A percentile compares a stretch with the other conserved stretches of the same genome.
phyloP scores from a whole-genome alignment of 1,140 invertebrate species.

The Drosophila repleta region DNA sequence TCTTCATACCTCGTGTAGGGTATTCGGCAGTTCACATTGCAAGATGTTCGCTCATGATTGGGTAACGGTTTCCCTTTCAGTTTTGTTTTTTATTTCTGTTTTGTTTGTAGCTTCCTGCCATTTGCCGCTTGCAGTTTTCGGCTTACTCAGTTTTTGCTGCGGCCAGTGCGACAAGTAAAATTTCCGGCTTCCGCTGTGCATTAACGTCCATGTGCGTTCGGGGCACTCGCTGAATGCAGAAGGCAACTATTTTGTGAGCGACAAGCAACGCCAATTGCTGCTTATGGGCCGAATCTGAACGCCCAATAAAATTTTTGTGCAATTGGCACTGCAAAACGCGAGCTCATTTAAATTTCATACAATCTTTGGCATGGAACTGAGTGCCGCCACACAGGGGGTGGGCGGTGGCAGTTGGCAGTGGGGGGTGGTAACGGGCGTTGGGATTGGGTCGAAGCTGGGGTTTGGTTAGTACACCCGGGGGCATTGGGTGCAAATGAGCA shows the following conservation, averaged over 20 bases:
- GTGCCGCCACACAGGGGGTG: not conserved
- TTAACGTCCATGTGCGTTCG: conserved; percentile 37
- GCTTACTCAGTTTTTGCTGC: conserved; percentile 39
- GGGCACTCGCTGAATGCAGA: not conserved
- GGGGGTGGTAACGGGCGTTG: not conserved
- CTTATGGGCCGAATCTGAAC: conserved; percentile 25
- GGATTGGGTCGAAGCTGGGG: not conserved
- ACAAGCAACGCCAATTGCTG: conserved; percentile 2
- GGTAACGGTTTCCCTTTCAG: not conserved
- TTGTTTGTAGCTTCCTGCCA: conserved; percentile 33
- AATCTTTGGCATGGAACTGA: conserved; percentile 41
- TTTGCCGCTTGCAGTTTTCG: conserved; percentile 61
- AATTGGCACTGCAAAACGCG: conserved; percentile 43
- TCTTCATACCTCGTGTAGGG: not conserved
- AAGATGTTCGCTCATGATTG: not conserved
- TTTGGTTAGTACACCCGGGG: conserved; percentile 34
- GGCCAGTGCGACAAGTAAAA: conserved; percentile 55
- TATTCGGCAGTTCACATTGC: not conserved
- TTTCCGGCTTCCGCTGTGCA: conserved; percentile 67
- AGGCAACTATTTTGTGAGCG: not conserved
- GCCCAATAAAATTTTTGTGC: conserved; percentile 31
- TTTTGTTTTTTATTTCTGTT: not conserved
- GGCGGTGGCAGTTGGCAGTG: not conserved
- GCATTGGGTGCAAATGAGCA: conserved; percentile 74
- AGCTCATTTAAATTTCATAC: conserved; percentile 69